Percentiles rank a stretch among this genome's conserved stretches.
Conservation (phyloP, 2,113 vertebrate genomes). For the Hyla sarda region DNA sequence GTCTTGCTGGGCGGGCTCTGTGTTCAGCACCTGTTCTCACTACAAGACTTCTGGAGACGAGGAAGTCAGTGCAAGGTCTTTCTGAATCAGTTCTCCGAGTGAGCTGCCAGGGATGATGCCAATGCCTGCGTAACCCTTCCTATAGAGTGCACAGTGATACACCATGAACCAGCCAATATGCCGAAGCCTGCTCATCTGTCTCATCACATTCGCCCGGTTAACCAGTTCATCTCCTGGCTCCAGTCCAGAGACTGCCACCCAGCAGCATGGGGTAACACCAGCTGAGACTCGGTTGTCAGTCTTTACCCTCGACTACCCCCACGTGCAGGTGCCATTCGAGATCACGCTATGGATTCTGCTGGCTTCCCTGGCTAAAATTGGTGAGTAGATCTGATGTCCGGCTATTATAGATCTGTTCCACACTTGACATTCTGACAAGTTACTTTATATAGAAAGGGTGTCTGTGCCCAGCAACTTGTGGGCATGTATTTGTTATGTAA, state of each 20-base stretch:
- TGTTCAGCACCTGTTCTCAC: slow-evolving; percentile 30
- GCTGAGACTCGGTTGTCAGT: slow-evolving; percentile 78
- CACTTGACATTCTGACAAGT: not conserved
- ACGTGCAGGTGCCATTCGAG: slow-evolving; percentile 94
- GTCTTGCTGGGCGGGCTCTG: not conserved
- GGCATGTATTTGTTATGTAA: not conserved
- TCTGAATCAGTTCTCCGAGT: not conserved
- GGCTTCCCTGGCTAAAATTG: slow-evolving; percentile 94
- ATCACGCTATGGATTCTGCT: slow-evolving; percentile 96
- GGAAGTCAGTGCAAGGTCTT: slow-evolving; percentile 10
- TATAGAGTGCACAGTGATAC: not conserved
- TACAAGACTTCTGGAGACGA: not conserved
- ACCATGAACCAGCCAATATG: not conserved
- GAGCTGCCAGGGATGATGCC: not conserved
- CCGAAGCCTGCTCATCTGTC: not conserved
- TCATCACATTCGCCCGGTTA: not conserved
- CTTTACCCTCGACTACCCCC: slow-evolving; percentile 88
- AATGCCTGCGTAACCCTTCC: not conserved
- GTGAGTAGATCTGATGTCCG: slow-evolving; percentile 73
- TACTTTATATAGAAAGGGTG: not conserved
- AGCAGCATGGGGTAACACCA: slow-evolving; percentile 64
- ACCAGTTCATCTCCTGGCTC: not conserved
- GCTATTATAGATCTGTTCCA: not conserved
- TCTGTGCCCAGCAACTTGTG: not conserved
- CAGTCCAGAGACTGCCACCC: not conserved